A percentile compares a stretch with the other conserved stretches of the same genome.
These are phyloP conservation scores for Procambarus virginalis DNA, from an alignment of 1,140 invertebrate genomes.

Conservation along the genomic window DNA sequence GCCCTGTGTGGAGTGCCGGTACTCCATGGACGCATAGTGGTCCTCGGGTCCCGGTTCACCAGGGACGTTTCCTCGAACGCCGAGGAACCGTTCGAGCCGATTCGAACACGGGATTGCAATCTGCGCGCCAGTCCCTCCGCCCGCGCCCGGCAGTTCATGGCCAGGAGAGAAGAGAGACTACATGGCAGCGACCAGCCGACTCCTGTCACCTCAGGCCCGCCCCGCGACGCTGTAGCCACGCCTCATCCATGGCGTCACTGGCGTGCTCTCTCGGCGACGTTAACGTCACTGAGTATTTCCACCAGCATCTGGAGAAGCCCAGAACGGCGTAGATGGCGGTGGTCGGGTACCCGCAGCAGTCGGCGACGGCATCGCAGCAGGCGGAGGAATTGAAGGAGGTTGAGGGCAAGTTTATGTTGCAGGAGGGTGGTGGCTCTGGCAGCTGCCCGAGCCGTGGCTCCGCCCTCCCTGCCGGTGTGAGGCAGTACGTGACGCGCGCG, in stretches of 20 bases:
- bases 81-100: slow-evolving; percentile 23
- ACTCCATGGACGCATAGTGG: slow-evolving; percentile 56
- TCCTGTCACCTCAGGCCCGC: slow-evolving; percentile 56
- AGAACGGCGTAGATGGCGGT: slow-evolving; percentile 45
- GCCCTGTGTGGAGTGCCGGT: slow-evolving; percentile 31
- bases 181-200: slow-evolving; percentile 73
- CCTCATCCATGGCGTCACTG: slow-evolving; percentile 50
- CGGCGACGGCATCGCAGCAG: slow-evolving; percentile 12
- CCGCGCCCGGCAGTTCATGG: slow-evolving; percentile 84
- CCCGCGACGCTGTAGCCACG: slow-evolving; percentile 48
- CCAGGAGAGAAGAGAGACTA: slow-evolving; percentile 76
- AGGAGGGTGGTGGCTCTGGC: slow-evolving; percentile 3
- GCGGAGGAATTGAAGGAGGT: neutral
- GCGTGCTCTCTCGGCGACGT: slow-evolving; percentile 13
- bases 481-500: slow-evolving; percentile 24
- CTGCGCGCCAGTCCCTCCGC: slow-evolving; percentile 86
- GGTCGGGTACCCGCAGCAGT: neutral
- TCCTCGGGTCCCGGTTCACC: slow-evolving; percentile 45
- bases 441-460: neutral
- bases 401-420: slow-evolving; percentile 2
- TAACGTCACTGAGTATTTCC: slow-evolving; percentile 42
- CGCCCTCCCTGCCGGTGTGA: slow-evolving; percentile 11
- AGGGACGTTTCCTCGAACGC: slow-evolving; percentile 54
- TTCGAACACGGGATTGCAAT: slow-evolving; percentile 79
- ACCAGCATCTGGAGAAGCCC: slow-evolving; percentile 61